Conservation (phyloP, 2,888 invertebrate species). For the Notodonta ziczac region DNA sequence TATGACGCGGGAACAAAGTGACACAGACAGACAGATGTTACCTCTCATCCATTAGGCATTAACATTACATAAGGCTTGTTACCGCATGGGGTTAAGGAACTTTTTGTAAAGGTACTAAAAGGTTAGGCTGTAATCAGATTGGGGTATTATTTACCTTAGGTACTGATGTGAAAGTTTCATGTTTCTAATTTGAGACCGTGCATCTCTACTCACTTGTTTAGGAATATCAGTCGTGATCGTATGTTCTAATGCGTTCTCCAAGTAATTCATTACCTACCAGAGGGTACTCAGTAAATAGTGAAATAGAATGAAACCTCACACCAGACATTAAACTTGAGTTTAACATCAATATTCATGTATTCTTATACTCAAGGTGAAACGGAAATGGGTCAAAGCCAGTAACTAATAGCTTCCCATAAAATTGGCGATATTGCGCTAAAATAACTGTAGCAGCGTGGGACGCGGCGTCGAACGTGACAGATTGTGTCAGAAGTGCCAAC, state of each 20-base stretch:
- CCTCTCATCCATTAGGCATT: constrained; percentile 33
- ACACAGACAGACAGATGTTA: constrained; percentile 46
- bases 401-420: constrained; percentile 4
- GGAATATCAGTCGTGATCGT: too few relatives aligned
- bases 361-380: background rate
- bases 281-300: too few relatives aligned
- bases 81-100: constrained; percentile 25
- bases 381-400: background rate
- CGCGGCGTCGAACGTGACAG: background rate
- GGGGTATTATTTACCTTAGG: too few relatives aligned
- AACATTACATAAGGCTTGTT: constrained; percentile 44
- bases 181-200: too few relatives aligned
- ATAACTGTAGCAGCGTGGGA: constrained; percentile 2
- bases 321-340: too few relatives aligned
- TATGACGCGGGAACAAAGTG: constrained; percentile 39
- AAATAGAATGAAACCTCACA: too few relatives aligned
- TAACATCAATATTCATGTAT: background rate
- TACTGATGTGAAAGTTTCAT: too few relatives aligned
- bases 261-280: too few relatives aligned
- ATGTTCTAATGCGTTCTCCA: too few relatives aligned
- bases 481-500: constrained; percentile 5
- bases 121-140: constrained; percentile 3
- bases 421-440: constrained; percentile 2
- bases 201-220: too few relatives aligned
- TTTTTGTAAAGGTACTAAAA: background rate